Evolutionary conservation across 2,888 invertebrate genomes (phyloP).

Genomic region (Philhelius pedissequus): DNA sequence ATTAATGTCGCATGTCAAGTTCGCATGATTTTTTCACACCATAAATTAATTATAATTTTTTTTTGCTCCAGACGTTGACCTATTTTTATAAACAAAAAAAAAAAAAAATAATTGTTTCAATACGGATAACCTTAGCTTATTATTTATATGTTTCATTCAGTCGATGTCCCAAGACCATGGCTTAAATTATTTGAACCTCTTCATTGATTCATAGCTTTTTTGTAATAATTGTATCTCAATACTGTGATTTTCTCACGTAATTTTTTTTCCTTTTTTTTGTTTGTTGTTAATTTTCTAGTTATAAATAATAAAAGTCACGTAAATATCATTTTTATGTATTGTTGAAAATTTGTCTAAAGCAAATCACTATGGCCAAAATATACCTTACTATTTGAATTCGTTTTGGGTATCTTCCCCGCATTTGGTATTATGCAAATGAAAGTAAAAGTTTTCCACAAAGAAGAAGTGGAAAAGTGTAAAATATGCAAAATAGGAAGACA

Average conservation of each 20-base stretch:
- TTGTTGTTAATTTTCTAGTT: not conserved
- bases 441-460: constrained; percentile 18
- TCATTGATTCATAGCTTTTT: not conserved
- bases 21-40: not conserved
- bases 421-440: not conserved
- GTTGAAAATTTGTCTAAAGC: not conserved
- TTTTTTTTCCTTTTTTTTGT: not conserved
- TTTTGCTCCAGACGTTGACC: not conserved
- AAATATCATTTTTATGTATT: not conserved
- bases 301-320: not conserved
- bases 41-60: not conserved
- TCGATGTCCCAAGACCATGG: not conserved
- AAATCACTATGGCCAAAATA: not conserved
- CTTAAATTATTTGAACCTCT: not conserved
- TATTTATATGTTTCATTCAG: not conserved
- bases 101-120: not conserved
- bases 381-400: not conserved
- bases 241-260: not conserved
- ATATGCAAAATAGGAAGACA: constrained; percentile 22
- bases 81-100: not conserved
- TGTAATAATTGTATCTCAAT: not conserved
- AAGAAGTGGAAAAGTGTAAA: not conserved
- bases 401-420: not conserved
- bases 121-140: not conserved
- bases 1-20: not conserved